phyloP scores from a whole-genome alignment of 2,113 vertebrate genomes.

The Pheucticus melanocephalus region DNA sequence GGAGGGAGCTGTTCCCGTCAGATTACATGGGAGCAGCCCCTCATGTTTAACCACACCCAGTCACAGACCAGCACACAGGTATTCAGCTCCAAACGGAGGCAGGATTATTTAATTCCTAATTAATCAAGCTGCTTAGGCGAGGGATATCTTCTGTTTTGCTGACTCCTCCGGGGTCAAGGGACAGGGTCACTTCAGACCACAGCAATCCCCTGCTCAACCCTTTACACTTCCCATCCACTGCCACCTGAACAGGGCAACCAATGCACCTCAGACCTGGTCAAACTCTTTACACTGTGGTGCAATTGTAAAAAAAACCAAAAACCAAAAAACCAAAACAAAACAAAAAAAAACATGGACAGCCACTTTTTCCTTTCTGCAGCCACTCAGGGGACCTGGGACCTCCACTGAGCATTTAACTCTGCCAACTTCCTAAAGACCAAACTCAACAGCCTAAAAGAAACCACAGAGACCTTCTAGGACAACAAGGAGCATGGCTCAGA shows the following conservation, averaged over 20 bases:
- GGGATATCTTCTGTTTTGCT: not conserved
- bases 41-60: not conserved
- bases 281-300: not conserved
- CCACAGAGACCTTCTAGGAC: not conserved
- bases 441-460: not conserved
- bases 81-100: not conserved
- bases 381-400: not conserved
- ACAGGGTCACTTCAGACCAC: not conserved
- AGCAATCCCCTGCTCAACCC: not conserved
- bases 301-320: not conserved
- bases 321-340: not conserved
- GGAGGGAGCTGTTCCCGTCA: not conserved
- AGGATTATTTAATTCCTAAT: not conserved
- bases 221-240: rapidly evolving
- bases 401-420: not conserved
- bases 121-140: not conserved
- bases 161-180: not conserved
- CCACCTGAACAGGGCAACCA: not conserved
- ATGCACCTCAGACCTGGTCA: not conserved
- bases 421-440: not conserved
- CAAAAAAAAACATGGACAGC: not conserved
- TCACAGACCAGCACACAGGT: not conserved
- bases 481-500: not conserved
- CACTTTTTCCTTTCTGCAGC: not conserved
- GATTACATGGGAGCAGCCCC: not conserved